Evolutionary conservation across 2,888 invertebrate species (phyloP).

Genomic region (Rambutsinella grinnellia): DNA sequence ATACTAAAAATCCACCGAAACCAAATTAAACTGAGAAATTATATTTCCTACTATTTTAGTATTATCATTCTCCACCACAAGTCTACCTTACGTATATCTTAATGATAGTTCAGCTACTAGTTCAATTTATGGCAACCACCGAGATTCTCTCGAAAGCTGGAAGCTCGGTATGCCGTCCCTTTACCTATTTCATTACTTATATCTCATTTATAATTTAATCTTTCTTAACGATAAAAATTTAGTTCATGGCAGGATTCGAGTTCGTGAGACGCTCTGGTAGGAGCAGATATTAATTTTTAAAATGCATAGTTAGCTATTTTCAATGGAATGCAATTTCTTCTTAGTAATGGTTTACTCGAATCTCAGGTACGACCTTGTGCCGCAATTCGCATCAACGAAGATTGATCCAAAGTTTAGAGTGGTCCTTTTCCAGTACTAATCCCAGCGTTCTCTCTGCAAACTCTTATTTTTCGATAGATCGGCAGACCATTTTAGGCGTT

Average conservation of each 20-base stretch:
- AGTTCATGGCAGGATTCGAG: conserved; percentile 55
- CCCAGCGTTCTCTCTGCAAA: conserved; percentile 42
- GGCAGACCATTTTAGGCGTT: background rate
- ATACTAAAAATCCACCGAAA: too few species aligned
- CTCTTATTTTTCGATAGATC: conserved; percentile 34
- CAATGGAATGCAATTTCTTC: too few species aligned
- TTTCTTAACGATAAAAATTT: background rate
- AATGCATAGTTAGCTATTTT: too few species aligned
- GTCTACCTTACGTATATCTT: conserved; percentile 13
- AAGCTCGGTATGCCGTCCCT: conserved; percentile 39
- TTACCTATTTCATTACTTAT: background rate
- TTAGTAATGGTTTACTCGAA: too few species aligned
- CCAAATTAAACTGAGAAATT: too few species aligned
- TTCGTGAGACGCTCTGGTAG: conserved; percentile 43
- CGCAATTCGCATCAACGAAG: conserved; percentile 50
- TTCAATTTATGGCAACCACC: conserved; percentile 37
- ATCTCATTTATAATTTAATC: background rate
- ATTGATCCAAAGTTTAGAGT: conserved; percentile 56
- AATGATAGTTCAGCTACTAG: background rate
- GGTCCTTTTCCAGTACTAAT: conserved; percentile 52
- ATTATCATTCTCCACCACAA: conserved; percentile 34
- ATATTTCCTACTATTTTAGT: conserved; percentile 36
- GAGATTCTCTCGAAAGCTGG: conserved; percentile 35
- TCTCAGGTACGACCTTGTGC: conserved; percentile 37
- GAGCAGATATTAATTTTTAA: too few species aligned